Percentiles rank a stretch among this genome's conserved stretches.
Evolutionary conservation across 1,140 invertebrate genomes (phyloP).

Genomic region (Drosophila yakuba): DNA sequence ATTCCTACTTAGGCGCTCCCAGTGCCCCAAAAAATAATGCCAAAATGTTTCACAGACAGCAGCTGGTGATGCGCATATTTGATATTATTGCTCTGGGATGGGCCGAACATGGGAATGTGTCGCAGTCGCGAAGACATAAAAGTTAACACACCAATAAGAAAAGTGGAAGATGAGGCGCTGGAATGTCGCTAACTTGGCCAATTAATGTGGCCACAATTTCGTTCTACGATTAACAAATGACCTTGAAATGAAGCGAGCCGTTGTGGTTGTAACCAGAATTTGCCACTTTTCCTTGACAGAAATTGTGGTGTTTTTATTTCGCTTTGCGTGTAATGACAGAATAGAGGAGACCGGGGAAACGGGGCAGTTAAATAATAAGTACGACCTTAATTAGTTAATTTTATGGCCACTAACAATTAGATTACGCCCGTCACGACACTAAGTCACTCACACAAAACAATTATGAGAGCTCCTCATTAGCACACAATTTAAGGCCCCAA

Average conservation of each 20-base stretch:
- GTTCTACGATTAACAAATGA: conserved; percentile 30
- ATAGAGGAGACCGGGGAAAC: conserved; percentile 9
- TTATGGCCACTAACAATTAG: conserved; percentile 80
- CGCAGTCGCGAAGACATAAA: conserved; percentile 58
- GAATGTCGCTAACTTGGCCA: conserved; percentile 42
- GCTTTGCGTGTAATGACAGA: conserved; percentile 56
- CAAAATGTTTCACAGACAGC: conserved; percentile 59
- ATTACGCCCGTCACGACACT: conserved; percentile 72
- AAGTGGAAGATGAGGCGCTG: conserved; percentile 21
- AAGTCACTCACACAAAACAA: conserved; percentile 21
- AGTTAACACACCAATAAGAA: conserved; percentile 71
- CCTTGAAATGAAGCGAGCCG: conserved; percentile 18
- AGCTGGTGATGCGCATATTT: conserved; percentile 78
- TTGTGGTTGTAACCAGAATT: conserved; percentile 21
- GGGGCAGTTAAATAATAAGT: conserved; percentile 71
- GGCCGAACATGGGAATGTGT: conserved; percentile 15
- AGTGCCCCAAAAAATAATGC: conserved; percentile 48
- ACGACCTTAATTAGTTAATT: conserved; percentile 82
- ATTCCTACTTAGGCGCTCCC: conserved; percentile 66
- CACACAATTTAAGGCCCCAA: conserved; percentile 42
- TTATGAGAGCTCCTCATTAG: conserved; percentile 55
- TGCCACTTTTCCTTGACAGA: conserved; percentile 13
- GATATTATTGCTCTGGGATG: conserved; percentile 61
- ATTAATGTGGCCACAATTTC: conserved; percentile 37
- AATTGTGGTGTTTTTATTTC: conserved; percentile 16